These are phyloP conservation scores for Halcyon leucocephala DNA, from an alignment of 2,797 vertebrate genomes.

Conservation along the genomic window DNA sequence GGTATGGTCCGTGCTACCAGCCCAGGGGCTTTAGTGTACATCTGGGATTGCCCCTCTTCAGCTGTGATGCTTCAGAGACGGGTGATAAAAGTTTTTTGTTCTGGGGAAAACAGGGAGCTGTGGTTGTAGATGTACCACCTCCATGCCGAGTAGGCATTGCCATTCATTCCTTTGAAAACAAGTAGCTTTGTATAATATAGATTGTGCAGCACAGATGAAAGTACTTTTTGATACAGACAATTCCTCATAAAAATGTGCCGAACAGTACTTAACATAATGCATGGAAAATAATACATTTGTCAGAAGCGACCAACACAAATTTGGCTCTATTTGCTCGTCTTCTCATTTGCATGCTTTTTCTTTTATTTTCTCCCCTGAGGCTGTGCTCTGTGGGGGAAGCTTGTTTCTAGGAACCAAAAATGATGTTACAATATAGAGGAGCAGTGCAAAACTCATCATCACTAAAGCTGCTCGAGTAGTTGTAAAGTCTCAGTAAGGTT, in stretches of 20 bases:
- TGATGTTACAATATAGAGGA: neutral
- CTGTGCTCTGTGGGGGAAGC: neutral
- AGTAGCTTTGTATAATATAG: neutral
- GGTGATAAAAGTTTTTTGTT: neutral
- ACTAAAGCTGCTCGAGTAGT: neutral
- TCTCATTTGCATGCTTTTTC: neutral
- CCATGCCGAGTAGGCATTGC: neutral
- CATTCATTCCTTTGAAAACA: neutral
- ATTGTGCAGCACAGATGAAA: rapidly evolving
- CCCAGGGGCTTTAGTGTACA: neutral
- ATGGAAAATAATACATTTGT: neutral
- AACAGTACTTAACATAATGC: neutral
- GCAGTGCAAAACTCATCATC: neutral
- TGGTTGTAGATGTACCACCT: neutral
- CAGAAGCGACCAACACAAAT: neutral
- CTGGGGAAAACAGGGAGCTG: neutral
- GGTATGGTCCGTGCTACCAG: neutral
- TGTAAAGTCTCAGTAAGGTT: neutral
- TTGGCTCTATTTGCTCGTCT: neutral
- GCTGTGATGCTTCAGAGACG: rapidly evolving
- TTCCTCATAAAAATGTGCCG: neutral
- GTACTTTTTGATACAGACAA: neutral
- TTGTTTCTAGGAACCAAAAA: neutral
- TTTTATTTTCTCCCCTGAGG: neutral
- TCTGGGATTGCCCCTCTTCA: neutral